These are phyloP conservation scores for Gastrophryne carolinensis DNA, from an alignment of 2,797 vertebrate species.

Conservation along the genomic window DNA sequence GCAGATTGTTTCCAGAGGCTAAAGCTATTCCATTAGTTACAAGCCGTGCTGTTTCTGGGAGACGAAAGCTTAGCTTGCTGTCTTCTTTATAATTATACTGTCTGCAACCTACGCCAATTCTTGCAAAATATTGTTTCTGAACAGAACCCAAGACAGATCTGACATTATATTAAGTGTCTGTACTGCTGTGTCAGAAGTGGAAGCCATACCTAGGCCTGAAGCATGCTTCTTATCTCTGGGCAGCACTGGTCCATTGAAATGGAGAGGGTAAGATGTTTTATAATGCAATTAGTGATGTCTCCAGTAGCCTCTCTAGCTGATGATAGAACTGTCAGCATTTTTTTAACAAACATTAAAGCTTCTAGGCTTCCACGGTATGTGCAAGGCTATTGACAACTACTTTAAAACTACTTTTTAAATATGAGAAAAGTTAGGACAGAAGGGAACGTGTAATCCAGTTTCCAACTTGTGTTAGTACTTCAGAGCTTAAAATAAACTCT, in stretches of 20 bases:
- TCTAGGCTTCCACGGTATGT: no score
- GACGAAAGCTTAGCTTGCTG: constrained; percentile 26
- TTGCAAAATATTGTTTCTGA: constrained; percentile 29
- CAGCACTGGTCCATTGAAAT: constrained; percentile 3
- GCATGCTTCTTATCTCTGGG: constrained; percentile 8
- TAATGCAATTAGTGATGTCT: constrained; percentile 15
- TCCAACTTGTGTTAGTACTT: no score
- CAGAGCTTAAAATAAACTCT: no score
- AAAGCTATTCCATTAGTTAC: constrained; percentile 27
- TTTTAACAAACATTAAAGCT: no score
- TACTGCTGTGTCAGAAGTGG: constrained; percentile 35
- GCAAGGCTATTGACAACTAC: no score
- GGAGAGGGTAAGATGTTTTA: constrained; percentile 11
- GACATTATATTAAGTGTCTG: constrained; percentile 35
- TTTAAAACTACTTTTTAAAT: no score
- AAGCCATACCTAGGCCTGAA: constrained; percentile 27
- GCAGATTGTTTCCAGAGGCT: background rate
- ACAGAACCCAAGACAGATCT: constrained; percentile 14
- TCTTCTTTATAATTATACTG: constrained; percentile 39
- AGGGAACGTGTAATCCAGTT: no score
- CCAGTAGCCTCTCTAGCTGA: background rate
- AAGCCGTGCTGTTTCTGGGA: constrained; percentile 31
- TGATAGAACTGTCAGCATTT: background rate
- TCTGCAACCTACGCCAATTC: constrained; percentile 22
- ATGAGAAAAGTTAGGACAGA: no score